A percentile compares a stretch with the other conserved stretches of the same genome.
Evolutionary conservation across 2,797 vertebrate genomes (phyloP).

Genomic region (Lacerta bilineata): DNA sequence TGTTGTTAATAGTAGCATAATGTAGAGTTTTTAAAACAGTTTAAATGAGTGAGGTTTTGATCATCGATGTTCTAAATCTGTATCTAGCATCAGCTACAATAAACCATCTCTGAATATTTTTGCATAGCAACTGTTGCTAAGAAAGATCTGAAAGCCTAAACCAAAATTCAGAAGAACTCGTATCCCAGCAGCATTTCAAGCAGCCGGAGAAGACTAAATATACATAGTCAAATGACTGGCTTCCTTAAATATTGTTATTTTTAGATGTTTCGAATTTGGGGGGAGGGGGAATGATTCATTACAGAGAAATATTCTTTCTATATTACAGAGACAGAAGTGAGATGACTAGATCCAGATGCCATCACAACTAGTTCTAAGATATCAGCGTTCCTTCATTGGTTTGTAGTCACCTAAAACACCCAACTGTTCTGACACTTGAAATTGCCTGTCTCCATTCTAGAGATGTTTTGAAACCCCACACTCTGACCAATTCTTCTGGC

Average conservation of each 20-base stretch:
- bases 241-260: constrained; percentile 73
- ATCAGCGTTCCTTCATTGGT: neutral
- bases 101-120: constrained; percentile 67
- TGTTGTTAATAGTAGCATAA: constrained; percentile 44
- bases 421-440: neutral
- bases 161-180: constrained; percentile 73
- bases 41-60: constrained; percentile 58
- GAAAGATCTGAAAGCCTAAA: constrained; percentile 70
- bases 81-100: constrained; percentile 65
- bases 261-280: constrained; percentile 66
- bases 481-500: neutral
- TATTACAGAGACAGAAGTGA: constrained; percentile 52
- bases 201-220: constrained; percentile 75
- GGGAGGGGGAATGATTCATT: constrained; percentile 62
- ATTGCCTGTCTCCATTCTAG: neutral
- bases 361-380: constrained; percentile 8
- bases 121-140: constrained; percentile 79
- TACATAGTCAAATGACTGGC: constrained; percentile 70
- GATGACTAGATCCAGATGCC: constrained; percentile 43
- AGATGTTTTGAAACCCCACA: neutral
- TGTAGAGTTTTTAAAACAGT: constrained; percentile 46
- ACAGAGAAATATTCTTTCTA: constrained; percentile 71
- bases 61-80: constrained; percentile 58
- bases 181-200: constrained; percentile 72
- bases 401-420: neutral